These are phyloP conservation scores for Danionella cerebrum DNA, from an alignment of 2,113 vertebrate genomes.

Conservation along the genomic window DNA sequence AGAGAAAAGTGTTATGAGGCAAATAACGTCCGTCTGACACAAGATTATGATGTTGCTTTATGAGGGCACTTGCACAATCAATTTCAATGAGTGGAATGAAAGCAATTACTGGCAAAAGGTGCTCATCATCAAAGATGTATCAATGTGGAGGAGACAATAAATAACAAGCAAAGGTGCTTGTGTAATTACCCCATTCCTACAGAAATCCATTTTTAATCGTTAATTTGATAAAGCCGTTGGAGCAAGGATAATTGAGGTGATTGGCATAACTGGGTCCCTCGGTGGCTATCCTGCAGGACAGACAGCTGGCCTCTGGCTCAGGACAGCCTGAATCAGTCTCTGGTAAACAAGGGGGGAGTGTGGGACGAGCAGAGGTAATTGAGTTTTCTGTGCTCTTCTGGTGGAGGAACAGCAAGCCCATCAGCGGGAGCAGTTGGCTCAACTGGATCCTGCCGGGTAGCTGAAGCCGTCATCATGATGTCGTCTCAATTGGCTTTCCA, in stretches of 20 bases:
- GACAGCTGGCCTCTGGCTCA: slow-evolving; percentile 36
- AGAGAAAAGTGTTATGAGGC: background rate
- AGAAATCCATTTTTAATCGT: background rate
- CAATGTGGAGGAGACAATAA: slow-evolving; percentile 3
- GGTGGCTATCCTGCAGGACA: background rate
- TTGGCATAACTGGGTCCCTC: slow-evolving; percentile 4
- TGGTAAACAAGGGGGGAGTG: slow-evolving; percentile 14
- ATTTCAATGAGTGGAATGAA: background rate
- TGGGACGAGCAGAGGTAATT: slow-evolving; percentile 23
- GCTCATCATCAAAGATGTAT: background rate
- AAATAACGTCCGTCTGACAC: background rate
- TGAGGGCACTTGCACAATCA: slow-evolving; percentile 2
- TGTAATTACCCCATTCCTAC: background rate
- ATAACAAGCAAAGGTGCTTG: slow-evolving; percentile 10
- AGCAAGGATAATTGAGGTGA: slow-evolving; percentile 13
- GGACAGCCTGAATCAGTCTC: slow-evolving; percentile 31
- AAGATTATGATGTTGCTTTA: slow-evolving; percentile 17
- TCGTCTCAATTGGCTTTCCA: slow-evolving; percentile 18
- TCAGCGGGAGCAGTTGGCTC: slow-evolving; percentile 6
- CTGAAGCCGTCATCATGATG: slow-evolving; percentile 21
- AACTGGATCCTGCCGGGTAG: slow-evolving; percentile 11
- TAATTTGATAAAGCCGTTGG: slow-evolving; percentile 23
- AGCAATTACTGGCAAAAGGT: slow-evolving; percentile 2
- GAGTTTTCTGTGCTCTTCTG: slow-evolving; percentile 25
- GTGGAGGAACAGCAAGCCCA: slow-evolving; percentile 8